Percentiles rank a stretch among this genome's conserved stretches.
Evolutionary conservation across 2,888 invertebrate genomes (phyloP).

Genomic region (Agrochola lota): DNA sequence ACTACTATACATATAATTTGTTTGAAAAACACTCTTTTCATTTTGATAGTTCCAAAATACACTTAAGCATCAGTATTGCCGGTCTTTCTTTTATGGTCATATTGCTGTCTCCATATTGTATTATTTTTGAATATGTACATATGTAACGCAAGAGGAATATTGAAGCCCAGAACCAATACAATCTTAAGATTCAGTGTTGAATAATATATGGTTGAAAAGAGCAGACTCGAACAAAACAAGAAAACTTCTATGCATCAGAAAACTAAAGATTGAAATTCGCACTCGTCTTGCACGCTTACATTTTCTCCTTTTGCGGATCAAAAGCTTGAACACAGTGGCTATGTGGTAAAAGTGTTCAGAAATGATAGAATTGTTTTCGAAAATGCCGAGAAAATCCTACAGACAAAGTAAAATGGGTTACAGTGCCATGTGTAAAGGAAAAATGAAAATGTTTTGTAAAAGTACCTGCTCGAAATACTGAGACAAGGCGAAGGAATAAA

Average conservation of each 20-base stretch:
- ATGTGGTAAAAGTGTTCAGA: constrained; percentile 15
- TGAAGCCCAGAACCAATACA: background rate
- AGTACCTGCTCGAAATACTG: background rate
- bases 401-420: background rate
- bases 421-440: background rate
- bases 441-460: background rate
- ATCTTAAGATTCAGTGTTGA: constrained; percentile 6
- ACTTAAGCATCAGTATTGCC: no score
- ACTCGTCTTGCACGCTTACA: constrained; percentile 24
- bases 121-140: no score
- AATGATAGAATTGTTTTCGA: constrained; percentile 11
- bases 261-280: constrained; percentile 38
- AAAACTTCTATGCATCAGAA: constrained; percentile 34
- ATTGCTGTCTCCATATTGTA: no score
- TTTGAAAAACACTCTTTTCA: no score
- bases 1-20: no score
- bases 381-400: constrained; percentile 20
- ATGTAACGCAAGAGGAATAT: background rate
- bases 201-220: constrained; percentile 12
- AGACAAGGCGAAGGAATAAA: background rate
- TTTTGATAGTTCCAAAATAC: no score
- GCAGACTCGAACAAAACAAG: constrained; percentile 3
- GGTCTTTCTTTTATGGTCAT: no score
- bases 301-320: constrained; percentile 34
- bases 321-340: constrained; percentile 29